A percentile compares a stretch with the other conserved stretches of the same genome.
phyloP scores from a whole-genome alignment of 1,140 invertebrate genomes.

The Sminthurinus signatus region DNA sequence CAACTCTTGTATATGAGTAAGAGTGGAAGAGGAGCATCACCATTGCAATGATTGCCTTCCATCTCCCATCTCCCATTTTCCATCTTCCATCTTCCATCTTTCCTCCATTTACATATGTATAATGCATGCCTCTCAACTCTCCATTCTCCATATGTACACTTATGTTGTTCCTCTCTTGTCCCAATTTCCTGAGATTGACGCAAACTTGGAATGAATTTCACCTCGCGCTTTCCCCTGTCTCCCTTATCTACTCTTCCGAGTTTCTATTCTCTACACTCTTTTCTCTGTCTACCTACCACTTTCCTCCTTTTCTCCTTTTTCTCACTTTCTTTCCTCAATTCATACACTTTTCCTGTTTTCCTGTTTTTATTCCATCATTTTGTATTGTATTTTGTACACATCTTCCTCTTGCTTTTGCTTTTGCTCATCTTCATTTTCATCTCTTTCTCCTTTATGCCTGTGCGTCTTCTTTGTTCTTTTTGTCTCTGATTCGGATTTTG shows the following conservation, averaged over 20 bases:
- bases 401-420: no score
- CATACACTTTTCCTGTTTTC: not conserved
- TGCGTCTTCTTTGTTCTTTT: no score
- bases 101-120: not conserved
- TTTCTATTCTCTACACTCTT: not conserved
- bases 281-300: not conserved
- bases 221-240: not conserved
- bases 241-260: not conserved
- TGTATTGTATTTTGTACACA: no score
- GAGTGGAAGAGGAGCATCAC: no score
- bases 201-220: slow-evolving; percentile 2
- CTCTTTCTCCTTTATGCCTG: no score
- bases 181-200: slow-evolving; percentile 31
- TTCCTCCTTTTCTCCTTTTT: not conserved
- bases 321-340: not conserved
- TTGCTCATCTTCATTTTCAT: no score
- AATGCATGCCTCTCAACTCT: slow-evolving; percentile 13
- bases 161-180: not conserved
- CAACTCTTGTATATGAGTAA: no score
- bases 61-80: no score
- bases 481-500: no score
- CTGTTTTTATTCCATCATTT: no score
- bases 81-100: no score
- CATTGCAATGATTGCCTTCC: no score
- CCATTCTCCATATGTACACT: slow-evolving; percentile 6